Percentiles rank a stretch among this genome's conserved stretches.
phyloP scores from a whole-genome alignment of 2,113 vertebrate species.

The Gymnocephalus cernua region DNA sequence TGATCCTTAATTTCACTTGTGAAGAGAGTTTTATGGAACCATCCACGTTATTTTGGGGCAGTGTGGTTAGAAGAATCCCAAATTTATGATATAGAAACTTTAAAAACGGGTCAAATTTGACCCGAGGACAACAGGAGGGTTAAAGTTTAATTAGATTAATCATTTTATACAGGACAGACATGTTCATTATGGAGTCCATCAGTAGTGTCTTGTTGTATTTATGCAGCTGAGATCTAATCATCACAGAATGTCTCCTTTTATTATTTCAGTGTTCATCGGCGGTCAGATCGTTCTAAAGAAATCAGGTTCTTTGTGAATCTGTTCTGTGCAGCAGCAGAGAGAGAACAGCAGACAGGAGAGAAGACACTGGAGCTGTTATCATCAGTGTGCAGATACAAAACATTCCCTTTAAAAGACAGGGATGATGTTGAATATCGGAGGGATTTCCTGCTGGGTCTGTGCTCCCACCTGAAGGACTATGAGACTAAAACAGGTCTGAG shows the following conservation, averaged over 20 bases:
- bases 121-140: no score
- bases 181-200: no score
- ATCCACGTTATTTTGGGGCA: no score
- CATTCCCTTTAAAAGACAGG: neutral
- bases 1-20: no score
- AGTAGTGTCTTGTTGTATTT: neutral
- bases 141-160: no score
- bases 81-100: no score
- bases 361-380: constrained; percentile 15
- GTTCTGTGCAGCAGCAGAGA: constrained; percentile 47
- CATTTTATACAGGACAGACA: no score
- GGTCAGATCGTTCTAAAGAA: neutral
- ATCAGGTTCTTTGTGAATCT: neutral
- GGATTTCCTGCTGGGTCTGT: constrained; percentile 19
- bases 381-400: neutral
- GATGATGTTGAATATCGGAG: no score
- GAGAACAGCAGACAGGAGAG: constrained; percentile 24
- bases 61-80: no score
- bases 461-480: neutral
- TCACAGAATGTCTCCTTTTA: neutral
- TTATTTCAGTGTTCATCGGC: fast-evolving
- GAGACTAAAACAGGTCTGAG: constrained; percentile 3
- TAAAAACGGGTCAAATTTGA: no score
- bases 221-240: neutral
- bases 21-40: no score